Evolutionary conservation across 2,797 vertebrate genomes (phyloP), one percentile per base, ranked within the genome.

Genomic region (Chelon auratus): DNA sequence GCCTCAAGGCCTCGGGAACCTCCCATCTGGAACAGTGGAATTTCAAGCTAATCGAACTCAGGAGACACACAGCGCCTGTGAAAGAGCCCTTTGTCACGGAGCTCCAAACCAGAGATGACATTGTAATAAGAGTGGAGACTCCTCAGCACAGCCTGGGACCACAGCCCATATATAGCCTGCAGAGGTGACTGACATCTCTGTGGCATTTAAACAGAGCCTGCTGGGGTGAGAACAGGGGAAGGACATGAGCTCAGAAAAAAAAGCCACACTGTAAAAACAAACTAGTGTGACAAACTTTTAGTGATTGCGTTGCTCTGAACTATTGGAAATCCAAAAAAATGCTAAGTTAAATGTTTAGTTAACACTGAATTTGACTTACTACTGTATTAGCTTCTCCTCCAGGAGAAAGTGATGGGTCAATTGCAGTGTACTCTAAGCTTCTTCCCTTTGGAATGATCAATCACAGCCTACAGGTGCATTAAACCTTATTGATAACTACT

Each of bases 41-140:
- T 93, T 93, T 88, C 88, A 78, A 86, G 80, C 85, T 93, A 93
- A 94, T 93, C 78, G 78, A 93, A 90, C 90, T 92, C 89, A 89
- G 82, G 87, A 92, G 92, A 91, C 80, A 69, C 4, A n/a, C 52
- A 64, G 62, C 17, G 43, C 68, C 65, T 68, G 73, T 91, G 89
- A 93, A 92, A 88, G 81, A 80, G 61, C 48, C 69, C 81, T 91
- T 93, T 92, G 86, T 93, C 88, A 76, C 63, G 50, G 59, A 73
- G 78, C 82, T 88, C 62, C 71, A 75, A 87, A 85, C 81, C 67
- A 85, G 59, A 86, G 85, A 90, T 88, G 92, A 92, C 88, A 91
- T 83, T 84, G 89, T 90, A 88, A 90, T 86, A 85, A 83, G 78
- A 87, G 87, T 88, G 58, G 80, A 79, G 78, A 75, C 68, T 85